phyloP scores from a whole-genome alignment of 2,797 vertebrate species.

The Enoplosus armatus region DNA sequence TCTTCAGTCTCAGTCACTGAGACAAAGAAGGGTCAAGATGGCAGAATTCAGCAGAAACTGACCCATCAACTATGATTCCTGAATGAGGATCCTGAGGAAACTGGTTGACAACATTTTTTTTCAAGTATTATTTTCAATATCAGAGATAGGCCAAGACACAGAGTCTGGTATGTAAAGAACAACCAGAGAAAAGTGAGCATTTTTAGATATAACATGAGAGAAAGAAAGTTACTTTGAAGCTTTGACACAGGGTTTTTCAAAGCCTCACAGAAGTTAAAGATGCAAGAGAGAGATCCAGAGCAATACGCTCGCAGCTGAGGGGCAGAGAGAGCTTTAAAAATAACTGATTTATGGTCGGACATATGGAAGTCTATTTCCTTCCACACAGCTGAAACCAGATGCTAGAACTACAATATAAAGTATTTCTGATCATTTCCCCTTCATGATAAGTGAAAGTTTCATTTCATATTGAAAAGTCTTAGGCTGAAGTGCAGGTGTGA shows the following conservation, averaged over 20 bases:
- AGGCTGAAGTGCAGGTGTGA: background rate
- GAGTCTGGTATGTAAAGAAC: conserved; percentile 19
- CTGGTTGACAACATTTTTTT: background rate
- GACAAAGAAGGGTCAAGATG: background rate
- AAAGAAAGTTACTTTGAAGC: conserved; percentile 64
- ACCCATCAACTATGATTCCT: fast-evolving
- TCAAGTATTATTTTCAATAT: background rate
- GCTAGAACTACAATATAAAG: background rate
- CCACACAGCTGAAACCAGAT: conserved; percentile 33
- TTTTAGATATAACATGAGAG: conserved; percentile 47
- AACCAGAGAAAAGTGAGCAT: conserved; percentile 27
- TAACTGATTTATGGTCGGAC: conserved; percentile 56
- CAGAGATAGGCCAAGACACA: background rate
- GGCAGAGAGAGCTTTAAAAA: conserved; percentile 43
- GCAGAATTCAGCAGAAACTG: background rate
- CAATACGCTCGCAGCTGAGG: background rate
- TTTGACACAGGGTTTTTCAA: conserved; percentile 60
- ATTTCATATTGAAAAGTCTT: background rate
- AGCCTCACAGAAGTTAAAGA: conserved; percentile 61
- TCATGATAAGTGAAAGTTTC: background rate
- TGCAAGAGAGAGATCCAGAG: conserved; percentile 54
- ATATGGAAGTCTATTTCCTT: conserved; percentile 18
- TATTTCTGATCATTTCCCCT: background rate
- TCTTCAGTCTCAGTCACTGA: background rate
- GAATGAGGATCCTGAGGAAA: background rate